phyloP scores from a whole-genome alignment of 92 coral and sea anemone species.

The Phenganax subtilis region DNA sequence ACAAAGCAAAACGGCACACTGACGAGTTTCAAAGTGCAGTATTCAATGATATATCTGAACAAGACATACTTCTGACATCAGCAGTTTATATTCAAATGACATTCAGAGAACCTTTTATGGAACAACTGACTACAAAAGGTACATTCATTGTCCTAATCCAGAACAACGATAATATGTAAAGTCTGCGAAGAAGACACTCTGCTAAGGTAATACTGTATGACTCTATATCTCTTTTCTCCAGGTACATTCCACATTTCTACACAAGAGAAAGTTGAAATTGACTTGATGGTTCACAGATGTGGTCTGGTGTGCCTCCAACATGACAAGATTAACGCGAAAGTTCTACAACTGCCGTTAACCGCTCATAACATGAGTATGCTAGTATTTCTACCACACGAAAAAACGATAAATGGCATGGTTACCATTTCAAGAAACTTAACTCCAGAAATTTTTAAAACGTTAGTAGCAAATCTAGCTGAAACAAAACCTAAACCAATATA shows the following conservation, averaged over 20 bases:
- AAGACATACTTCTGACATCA: conserved; percentile 13
- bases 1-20: background rate
- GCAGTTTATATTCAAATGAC: conserved; percentile 14
- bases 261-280: background rate
- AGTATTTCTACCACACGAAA: conserved; percentile 11
- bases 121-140: background rate
- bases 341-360: conserved; percentile 24
- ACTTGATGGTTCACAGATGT: conserved; percentile 10
- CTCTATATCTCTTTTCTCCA: too few species aligned
- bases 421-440: conserved; percentile 1
- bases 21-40: background rate
- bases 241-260: background rate
- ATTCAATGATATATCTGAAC: background rate
- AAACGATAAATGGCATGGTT: conserved; percentile 11
- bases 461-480: background rate
- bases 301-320: conserved; percentile 10
- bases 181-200: too few species aligned
- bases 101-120: conserved; percentile 26
- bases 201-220: too few species aligned
- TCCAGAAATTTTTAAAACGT: background rate
- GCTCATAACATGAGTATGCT: conserved; percentile 31
- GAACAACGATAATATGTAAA: too few species aligned
- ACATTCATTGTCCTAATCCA: too few species aligned
- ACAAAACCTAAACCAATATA: conserved; percentile 22
- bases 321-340: conserved; percentile 5